Evolutionary conservation across 2,797 vertebrate species (phyloP).

Genomic region (Oreortyx pictus): DNA sequence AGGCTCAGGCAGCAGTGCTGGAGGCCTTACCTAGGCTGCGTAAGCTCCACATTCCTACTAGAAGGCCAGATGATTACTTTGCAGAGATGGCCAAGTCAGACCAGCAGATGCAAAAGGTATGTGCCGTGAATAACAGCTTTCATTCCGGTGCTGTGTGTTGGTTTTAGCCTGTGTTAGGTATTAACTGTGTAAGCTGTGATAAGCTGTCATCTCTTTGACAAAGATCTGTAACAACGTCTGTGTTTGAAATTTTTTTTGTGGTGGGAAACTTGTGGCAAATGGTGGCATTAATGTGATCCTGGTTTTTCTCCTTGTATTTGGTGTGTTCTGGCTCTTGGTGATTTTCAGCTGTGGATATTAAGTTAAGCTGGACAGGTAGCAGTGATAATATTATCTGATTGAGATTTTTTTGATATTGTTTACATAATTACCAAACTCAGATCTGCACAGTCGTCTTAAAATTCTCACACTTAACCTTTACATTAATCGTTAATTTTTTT

Average conservation of each 20-base stretch:
- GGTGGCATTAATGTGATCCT: not conserved
- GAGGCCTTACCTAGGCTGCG: conserved; percentile 87
- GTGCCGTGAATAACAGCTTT: not conserved
- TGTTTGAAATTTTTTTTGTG: not conserved
- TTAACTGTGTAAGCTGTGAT: not conserved
- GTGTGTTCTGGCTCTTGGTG: not conserved
- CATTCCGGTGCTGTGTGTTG: not conserved
- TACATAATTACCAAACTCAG: not conserved
- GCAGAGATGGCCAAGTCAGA: conserved; percentile 99
- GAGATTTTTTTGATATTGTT: not conserved
- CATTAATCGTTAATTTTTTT: not conserved
- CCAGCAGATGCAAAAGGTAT: conserved; percentile 98
- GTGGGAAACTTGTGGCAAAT: not conserved
- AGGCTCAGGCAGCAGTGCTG: conserved; percentile 92
- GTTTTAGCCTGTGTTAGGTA: not conserved
- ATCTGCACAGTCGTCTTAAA: not conserved
- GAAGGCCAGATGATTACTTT: conserved; percentile 94
- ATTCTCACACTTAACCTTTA: not conserved
- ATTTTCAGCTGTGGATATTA: not conserved
- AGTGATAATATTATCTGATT: not conserved
- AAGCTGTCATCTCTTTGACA: not conserved
- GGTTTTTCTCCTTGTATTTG: not conserved
- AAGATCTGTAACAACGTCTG: not conserved
- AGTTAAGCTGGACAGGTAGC: not conserved
- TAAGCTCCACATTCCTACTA: conserved; percentile 86